Evolutionary conservation across 2,888 invertebrate species (phyloP).

Genomic region (Dorcus parallelipipedus): DNA sequence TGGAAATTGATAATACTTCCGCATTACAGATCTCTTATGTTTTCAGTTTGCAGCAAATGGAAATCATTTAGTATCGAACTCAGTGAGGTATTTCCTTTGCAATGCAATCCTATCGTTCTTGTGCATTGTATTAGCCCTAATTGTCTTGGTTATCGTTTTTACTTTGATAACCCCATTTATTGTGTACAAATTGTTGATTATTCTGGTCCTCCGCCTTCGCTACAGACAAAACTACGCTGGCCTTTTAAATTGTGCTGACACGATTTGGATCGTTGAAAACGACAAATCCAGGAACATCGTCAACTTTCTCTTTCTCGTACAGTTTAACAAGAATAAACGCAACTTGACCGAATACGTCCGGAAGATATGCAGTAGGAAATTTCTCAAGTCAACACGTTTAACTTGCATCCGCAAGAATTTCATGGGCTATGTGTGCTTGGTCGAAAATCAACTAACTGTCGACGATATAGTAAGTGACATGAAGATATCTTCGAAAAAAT

Average conservation of each 20-base stretch:
- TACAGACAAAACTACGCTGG: conserved; percentile 4
- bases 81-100: neutral
- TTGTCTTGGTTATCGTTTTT: neutral
- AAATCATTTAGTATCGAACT: neutral
- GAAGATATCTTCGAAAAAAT: neutral
- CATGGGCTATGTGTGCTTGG: conserved; percentile 4
- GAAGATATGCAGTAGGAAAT: neutral
- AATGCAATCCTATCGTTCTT: neutral
- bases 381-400: neutral
- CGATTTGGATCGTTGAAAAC: conserved; percentile 4
- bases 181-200: neutral
- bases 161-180: neutral
- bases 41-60: neutral
- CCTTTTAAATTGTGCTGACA: neutral
- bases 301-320: conserved; percentile 2
- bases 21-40: neutral
- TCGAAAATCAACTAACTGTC: conserved; percentile 3
- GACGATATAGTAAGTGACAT: conserved; percentile 1
- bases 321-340: neutral
- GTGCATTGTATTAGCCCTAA: neutral
- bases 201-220: neutral
- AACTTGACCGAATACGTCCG: neutral
- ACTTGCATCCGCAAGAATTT: neutral
- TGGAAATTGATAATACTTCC: neutral
- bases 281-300: conserved; percentile 3